phyloP scores from a whole-genome alignment of 1,140 invertebrate genomes.

The Mycetomoellerius zeteki region DNA sequence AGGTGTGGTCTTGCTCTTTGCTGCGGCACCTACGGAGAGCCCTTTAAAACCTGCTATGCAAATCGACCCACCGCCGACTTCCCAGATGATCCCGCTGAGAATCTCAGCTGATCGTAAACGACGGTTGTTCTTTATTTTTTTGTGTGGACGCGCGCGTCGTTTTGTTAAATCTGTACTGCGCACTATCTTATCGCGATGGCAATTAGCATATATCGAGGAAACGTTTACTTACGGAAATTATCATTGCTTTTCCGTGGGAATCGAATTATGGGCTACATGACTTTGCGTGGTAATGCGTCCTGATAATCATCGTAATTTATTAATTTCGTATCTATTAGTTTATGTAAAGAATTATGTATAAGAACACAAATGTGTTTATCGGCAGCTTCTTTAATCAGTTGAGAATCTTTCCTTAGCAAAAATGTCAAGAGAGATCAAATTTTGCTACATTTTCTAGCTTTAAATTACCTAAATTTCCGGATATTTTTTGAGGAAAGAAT shows the following conservation, averaged over 20 bases:
- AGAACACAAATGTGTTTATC: neutral
- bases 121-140: neutral
- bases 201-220: constrained; percentile 44
- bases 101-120: constrained; percentile 51
- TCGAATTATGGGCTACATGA: constrained; percentile 6
- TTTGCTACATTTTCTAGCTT: neutral
- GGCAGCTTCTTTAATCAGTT: neutral
- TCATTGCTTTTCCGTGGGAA: neutral
- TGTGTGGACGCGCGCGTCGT: constrained; percentile 15
- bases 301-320: constrained; percentile 16
- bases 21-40: neutral
- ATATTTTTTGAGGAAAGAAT: neutral
- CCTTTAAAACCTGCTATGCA: constrained; percentile 57
- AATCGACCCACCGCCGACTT: constrained; percentile 30
- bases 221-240: constrained; percentile 26
- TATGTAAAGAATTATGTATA: neutral
- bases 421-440: neutral
- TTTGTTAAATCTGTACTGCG: constrained; percentile 18
- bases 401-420: neutral
- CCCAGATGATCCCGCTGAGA: constrained; percentile 13
- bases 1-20: constrained; percentile 69
- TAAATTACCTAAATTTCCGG: neutral
- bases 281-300: neutral
- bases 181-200: constrained; percentile 8
- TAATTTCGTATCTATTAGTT: neutral